Evolutionary conservation across 2,888 invertebrate species (phyloP), one percentile per base, ranked within the genome.

Genomic region (Lasioglossum leucozonium): DNA sequence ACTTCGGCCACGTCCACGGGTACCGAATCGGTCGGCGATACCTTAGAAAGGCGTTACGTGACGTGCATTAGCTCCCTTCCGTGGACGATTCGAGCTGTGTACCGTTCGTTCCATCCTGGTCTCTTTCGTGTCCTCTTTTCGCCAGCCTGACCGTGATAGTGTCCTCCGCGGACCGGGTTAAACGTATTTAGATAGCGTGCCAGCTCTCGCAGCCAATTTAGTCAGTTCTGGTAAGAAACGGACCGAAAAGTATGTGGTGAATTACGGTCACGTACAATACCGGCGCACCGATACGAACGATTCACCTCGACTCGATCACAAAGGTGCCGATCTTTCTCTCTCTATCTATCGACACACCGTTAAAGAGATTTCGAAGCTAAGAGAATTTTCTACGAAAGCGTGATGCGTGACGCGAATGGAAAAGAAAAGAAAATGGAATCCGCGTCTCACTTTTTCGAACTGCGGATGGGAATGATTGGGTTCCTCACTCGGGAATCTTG

Each of bases 11-110:
- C 82, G 82, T 82, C 76, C 75, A 69, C 79, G 71, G 71, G 72
- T 82, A 91, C 65, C 88, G 73, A 88, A 91, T 91, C 82, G 55
- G 84, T 88, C 89, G 87, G 47, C 87, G 93, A 93, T 91, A 91
- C 93, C 93, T 92, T 93, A 93, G 85, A 93, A 93, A 81, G 86
- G 89, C 89, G 89, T 93, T 91, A 93, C 91, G 91, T 93, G 91
- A 92, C 86, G 84, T 89, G 90, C 79, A 92, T 93, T 91, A 89
- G 88, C 87, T 81, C 81, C 88, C 77, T 73, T 82, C 83, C 82
- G 81, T 79, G 67, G 82, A 58, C 71, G 75, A 77, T 81, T 78
- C 81, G 65, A 86, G 44, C 79, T 74, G 81, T 76, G 79, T 72
- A 75, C 65, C 77, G 83, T 82, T 83, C 78, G 79, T 85, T 86